Evolutionary conservation across 2,888 invertebrate species (phyloP), one percentile per base, ranked within the genome.

Genomic region (Corythucha ciliata): DNA sequence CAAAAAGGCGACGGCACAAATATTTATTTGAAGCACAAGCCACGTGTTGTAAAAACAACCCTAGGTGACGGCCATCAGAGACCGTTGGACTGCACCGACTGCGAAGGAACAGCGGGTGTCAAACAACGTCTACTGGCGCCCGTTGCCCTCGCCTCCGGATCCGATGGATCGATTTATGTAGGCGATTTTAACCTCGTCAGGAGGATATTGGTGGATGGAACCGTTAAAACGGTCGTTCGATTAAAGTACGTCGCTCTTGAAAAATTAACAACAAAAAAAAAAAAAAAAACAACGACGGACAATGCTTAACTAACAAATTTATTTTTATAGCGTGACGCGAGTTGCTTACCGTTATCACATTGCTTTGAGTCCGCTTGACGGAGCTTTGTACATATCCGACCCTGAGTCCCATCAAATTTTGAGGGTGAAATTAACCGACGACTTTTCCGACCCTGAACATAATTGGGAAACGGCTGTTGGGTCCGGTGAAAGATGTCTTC

Each of bases 1-100:
- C 94, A 97, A 71, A 93, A 94, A 67, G 97, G 97, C 24, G 96
- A 97, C 64, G 97, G 97, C 10, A 87, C 92, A 0, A 93, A 92
- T 63, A 87, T 93, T 54, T 94, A 93, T 68, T 70, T 97, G 63
- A 91, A 87, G 62, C 88, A 94, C 66, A 87, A 91, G 64, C 93
- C 93, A 0, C 76, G 90, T 36, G 85, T 93, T 12, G 87, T 94
- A 57, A 74, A 89, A 40, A 91, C 92, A 2, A 79, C 88, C 0
- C 84, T 93, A 83, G 93, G 92, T 8, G 90, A 89, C 65, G 91
- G 90, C 0, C 82, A 88, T 59, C 90, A 91, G 65, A 75, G 96
- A 27, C 84, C 87, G 1, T 71, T 92, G 27, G 86, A 90, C 57
- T 93, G 94, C 67, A 67, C 67, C 10, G 85, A 85, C 48, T 87